Evolutionary conservation across 2,113 vertebrate species (phyloP).

Genomic region (Pseudonaja textilis): DNA sequence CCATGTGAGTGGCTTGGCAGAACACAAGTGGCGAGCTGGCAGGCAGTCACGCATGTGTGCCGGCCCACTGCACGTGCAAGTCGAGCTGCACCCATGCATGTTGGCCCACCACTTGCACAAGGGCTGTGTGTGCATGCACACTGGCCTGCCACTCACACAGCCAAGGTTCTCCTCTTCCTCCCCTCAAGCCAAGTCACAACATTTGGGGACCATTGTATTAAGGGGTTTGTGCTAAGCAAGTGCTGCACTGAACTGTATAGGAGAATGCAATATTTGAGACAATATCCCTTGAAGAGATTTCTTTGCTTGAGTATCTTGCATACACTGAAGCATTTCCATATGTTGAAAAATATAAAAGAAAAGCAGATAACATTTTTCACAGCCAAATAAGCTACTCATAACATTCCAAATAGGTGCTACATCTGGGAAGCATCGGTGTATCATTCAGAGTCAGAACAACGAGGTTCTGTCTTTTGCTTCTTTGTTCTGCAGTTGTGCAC

Average conservation of each 20-base stretch:
- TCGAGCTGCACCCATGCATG: background rate
- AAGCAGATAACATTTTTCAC: background rate
- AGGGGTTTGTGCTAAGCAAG: background rate
- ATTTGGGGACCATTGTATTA: background rate
- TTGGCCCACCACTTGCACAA: too few species aligned
- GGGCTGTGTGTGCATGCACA: background rate
- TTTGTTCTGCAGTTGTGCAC: background rate
- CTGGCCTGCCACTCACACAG: background rate
- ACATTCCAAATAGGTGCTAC: background rate
- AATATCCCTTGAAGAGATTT: background rate
- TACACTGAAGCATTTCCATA: background rate
- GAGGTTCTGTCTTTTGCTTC: background rate
- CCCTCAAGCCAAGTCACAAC: background rate
- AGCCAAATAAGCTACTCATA: background rate
- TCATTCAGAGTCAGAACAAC: background rate
- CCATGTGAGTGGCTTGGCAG: background rate
- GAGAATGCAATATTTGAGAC: background rate
- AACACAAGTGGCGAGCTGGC: background rate
- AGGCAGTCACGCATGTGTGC: background rate
- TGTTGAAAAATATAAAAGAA: background rate
- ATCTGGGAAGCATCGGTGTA: background rate
- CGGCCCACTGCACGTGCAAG: background rate
- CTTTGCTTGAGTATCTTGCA: background rate
- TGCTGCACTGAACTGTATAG: background rate
- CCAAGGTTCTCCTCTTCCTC: background rate